These are phyloP conservation scores for Nansenia antarctica DNA, from an alignment of 2,113 vertebrate species.

Conservation along the genomic window DNA sequence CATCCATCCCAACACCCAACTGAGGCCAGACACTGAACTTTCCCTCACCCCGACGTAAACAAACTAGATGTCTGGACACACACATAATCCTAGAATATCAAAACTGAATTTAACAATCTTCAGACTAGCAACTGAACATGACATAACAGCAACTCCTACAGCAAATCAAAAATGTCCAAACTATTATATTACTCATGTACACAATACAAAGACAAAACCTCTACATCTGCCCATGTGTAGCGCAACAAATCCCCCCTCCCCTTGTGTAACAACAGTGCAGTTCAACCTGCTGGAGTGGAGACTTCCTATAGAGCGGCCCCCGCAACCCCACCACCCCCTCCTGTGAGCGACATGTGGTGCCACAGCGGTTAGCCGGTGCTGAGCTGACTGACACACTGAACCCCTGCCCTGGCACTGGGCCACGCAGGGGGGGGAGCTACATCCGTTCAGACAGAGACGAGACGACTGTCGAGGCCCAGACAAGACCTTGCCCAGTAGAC, in stretches of 20 bases:
- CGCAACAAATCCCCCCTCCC: neutral
- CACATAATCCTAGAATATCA: too few relatives aligned
- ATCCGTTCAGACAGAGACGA: neutral
- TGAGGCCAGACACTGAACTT: slow-evolving; percentile 51
- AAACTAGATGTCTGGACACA: slow-evolving; percentile 25
- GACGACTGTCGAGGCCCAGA: neutral
- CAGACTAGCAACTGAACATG: too few relatives aligned
- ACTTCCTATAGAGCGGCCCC: slow-evolving; percentile 49
- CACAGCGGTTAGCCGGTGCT: slow-evolving; percentile 42
- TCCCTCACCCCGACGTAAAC: slow-evolving; percentile 58
- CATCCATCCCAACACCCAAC: slow-evolving; percentile 51
- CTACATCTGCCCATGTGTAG: too few relatives aligned
- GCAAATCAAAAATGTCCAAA: neutral
- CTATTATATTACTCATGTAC: too few relatives aligned
- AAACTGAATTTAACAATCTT: too few relatives aligned
- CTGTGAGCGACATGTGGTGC: too few relatives aligned
- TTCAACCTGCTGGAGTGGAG: slow-evolving; percentile 48
- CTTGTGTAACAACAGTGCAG: neutral
- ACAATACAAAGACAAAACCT: too few relatives aligned
- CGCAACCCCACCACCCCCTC: too few relatives aligned
- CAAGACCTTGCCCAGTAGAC: neutral
- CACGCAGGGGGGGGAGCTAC: neutral
- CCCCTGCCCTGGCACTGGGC: slow-evolving; percentile 43
- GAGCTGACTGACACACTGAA: slow-evolving; percentile 68
- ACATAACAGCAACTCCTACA: neutral